Conservation (phyloP, 2,888 invertebrate genomes). For the Acanthopleura granulata region DNA sequence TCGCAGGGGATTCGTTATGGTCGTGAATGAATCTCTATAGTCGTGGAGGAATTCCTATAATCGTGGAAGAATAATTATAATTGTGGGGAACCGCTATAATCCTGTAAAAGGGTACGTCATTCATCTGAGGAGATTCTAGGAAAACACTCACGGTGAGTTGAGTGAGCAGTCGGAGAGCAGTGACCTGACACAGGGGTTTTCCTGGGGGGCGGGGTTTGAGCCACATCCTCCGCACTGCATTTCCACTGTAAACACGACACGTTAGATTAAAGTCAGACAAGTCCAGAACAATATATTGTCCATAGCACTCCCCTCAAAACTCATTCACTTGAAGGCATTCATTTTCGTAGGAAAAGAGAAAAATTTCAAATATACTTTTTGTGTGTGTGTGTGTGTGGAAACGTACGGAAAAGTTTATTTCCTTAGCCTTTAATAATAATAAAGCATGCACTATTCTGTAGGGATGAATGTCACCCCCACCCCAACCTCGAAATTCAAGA, state of each 20-base stretch:
- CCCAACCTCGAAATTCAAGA: too few relatives aligned
- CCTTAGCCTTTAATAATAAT: too few relatives aligned
- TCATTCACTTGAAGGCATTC: background rate
- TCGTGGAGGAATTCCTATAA: background rate
- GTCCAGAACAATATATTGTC: background rate
- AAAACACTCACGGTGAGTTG: background rate
- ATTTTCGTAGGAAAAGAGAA: background rate
- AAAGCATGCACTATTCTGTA: too few relatives aligned
- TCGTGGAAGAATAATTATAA: background rate
- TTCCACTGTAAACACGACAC: background rate
- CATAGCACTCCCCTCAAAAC: background rate
- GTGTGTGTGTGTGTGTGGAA: too few relatives aligned
- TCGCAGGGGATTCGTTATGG: background rate
- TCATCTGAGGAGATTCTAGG: background rate
- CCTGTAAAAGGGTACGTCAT: too few relatives aligned
- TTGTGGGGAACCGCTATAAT: background rate
- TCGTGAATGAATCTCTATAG: background rate
- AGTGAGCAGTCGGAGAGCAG: background rate
- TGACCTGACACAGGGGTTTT: background rate
- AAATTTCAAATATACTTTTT: too few relatives aligned
- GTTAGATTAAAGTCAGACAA: background rate
- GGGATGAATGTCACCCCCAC: too few relatives aligned
- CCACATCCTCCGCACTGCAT: constrained; percentile 12
- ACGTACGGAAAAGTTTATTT: too few relatives aligned
- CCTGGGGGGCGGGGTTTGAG: background rate